Conservation (phyloP, 2,888 invertebrate genomes). For the Crepidodera aurea region DNA sequence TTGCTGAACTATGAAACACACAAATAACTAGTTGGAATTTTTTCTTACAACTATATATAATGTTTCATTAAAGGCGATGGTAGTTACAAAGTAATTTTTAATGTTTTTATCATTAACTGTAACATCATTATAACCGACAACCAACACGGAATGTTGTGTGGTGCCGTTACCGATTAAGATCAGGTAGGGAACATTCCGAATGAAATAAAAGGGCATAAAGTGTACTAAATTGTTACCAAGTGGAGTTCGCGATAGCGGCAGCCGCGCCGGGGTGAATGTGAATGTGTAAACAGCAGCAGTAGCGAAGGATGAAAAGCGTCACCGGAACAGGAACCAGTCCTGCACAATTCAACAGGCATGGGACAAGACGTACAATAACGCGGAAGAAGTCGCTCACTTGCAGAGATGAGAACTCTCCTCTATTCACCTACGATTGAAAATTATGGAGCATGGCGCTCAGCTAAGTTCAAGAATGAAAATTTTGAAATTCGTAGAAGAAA, state of each 20-base stretch:
- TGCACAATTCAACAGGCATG: slow-evolving; percentile 57
- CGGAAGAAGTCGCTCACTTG: slow-evolving; percentile 46
- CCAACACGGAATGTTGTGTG: background rate
- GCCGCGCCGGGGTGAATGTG: slow-evolving; percentile 47
- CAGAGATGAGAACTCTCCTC: slow-evolving; percentile 31
- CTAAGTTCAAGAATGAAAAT: background rate
- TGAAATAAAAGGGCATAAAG: slow-evolving; percentile 42
- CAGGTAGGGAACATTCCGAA: slow-evolving; percentile 34
- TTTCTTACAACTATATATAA: too few relatives aligned
- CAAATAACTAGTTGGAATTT: too few relatives aligned
- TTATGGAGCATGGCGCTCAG: slow-evolving; percentile 9
- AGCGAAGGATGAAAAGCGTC: slow-evolving; percentile 31
- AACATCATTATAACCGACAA: background rate
- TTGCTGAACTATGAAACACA: too few relatives aligned
- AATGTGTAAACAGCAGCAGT: slow-evolving; percentile 28
- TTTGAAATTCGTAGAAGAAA: background rate
- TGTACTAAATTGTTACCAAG: slow-evolving; percentile 44
- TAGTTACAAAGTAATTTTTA: background rate
- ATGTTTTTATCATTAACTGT: background rate
- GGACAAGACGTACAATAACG: slow-evolving; percentile 54
- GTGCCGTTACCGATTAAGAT: slow-evolving; percentile 34
- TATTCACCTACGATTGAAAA: slow-evolving; percentile 34
- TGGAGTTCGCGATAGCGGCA: slow-evolving; percentile 42
- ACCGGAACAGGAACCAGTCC: slow-evolving; percentile 45
- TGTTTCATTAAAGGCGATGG: too few relatives aligned